Evolutionary conservation across 2,888 invertebrate genomes (phyloP), one percentile per base, ranked within the genome.

Genomic region (Apomyelois bistriatella): DNA sequence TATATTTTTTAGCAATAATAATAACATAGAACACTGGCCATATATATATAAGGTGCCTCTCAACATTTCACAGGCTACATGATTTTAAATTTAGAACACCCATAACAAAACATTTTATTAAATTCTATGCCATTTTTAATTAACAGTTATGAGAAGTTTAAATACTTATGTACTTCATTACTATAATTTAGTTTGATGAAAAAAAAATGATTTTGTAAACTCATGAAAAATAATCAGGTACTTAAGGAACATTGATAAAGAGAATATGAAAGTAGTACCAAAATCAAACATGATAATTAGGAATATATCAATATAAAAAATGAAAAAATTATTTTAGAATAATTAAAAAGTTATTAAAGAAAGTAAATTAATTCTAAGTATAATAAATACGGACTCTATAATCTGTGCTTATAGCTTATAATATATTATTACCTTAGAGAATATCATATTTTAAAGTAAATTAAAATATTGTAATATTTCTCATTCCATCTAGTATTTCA

Each of bases 21-120:
- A 58, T 63, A 63, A 65, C 61, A 62, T 57, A 62, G 60, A 67
- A 70, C 64, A 65, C 64, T 67, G 68, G 66, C 68, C 64, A 57
- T 57, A 55, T 60, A 55, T 60, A 55, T 53, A 53, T 16, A 55
- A 9, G 51, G 28, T 56, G 53, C 51, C 40, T 30, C 37, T 30
- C 37, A 38, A 48, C 43, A 37, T 42, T 16, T 37, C 52, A 42
- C 36, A 42, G 41, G 32, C 40, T 41, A 10, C 36, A 35, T 28
- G 10, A 43, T 43, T n/a, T 28, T 43, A 8, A 46, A 46, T 10
- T 8, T 16, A 15, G 46, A 32, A 46, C 32, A 46, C 30, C 35
- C 13, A 32, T 32, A 46, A 46, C 32, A 46, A 32, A 46, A 16
- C 46, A 46, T 32, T 32, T 32, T 46, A 46, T 3, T 12, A 8